Percentiles rank a stretch among this genome's conserved stretches.
phyloP scores from a whole-genome alignment of 2,797 vertebrate species.

The Anguilla pacifica region DNA sequence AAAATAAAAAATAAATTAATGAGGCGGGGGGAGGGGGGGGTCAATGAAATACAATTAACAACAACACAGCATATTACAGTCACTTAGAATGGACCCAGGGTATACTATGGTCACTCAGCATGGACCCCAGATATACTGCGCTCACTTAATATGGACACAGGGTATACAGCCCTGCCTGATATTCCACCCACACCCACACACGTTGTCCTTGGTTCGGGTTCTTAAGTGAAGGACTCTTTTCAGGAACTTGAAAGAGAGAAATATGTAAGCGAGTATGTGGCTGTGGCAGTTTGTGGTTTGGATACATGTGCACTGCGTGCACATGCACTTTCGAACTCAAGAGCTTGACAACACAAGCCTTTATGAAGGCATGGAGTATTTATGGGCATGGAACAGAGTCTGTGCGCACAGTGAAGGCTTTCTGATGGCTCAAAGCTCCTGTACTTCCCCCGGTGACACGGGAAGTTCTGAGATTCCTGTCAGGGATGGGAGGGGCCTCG shows the following conservation, averaged over 20 bases:
- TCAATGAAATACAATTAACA: neutral
- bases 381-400: neutral
- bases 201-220: neutral
- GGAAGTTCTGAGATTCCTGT: conserved; percentile 73
- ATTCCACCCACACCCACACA: neutral
- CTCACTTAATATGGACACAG: neutral
- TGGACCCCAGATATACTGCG: neutral
- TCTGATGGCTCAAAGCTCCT: conserved; percentile 56
- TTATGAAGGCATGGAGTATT: neutral
- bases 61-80: neutral
- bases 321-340: neutral
- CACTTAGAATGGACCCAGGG: neutral
- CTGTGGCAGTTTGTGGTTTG: neutral
- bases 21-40: no score
- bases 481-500: conserved; percentile 66
- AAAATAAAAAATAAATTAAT: neutral
- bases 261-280: neutral
- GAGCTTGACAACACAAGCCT: neutral
- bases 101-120: neutral
- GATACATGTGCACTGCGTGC: neutral
- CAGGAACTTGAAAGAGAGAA: neutral
- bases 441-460: conserved; percentile 72
- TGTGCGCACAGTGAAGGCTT: conserved; percentile 35
- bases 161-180: neutral
- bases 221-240: neutral